Conservation (phyloP, 1,140 invertebrate species). For the Diplogasteroides magnus region DNA sequence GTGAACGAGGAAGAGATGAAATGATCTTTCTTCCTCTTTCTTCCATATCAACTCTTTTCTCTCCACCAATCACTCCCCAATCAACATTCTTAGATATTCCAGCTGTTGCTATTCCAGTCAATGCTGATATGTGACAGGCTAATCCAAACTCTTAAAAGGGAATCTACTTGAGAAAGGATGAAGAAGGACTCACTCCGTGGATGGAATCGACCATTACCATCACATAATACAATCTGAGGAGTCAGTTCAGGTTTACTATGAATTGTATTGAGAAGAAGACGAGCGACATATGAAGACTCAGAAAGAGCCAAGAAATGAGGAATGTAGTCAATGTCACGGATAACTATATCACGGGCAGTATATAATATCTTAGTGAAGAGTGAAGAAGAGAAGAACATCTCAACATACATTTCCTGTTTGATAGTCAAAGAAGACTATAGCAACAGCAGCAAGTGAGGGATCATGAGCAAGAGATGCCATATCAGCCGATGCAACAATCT, state of each 20-base stretch:
- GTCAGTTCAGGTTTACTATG: conserved; percentile 4
- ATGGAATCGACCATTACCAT: conserved; percentile 34
- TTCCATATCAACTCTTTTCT: not conserved
- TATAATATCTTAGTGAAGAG: conserved; percentile 10
- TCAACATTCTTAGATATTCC: conserved; percentile 24
- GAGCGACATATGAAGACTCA: conserved; percentile 1
- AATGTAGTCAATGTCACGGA: conserved; percentile 15
- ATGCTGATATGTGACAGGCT: conserved; percentile 30
- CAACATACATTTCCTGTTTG: conserved; percentile 1
- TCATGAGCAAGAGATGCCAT: conserved; percentile 10
- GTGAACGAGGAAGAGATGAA: not conserved
- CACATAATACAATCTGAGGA: conserved; percentile 29
- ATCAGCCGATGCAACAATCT: conserved; percentile 24
- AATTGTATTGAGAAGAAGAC: not conserved
- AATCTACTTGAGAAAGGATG: not conserved
- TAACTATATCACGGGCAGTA: conserved; percentile 1
- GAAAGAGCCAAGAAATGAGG: conserved; percentile 23
- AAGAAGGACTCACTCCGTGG: conserved; percentile 17
- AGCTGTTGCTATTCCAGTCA: conserved; percentile 17
- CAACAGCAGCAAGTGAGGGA: conserved; percentile 20
- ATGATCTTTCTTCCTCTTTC: not conserved
- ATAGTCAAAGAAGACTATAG: conserved; percentile 18
- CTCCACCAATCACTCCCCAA: not conserved
- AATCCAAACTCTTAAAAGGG: conserved; percentile 20
- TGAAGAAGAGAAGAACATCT: too few species aligned